phyloP scores from a whole-genome alignment of 2,797 vertebrate species.

The Gephyroberyx darwinii region DNA sequence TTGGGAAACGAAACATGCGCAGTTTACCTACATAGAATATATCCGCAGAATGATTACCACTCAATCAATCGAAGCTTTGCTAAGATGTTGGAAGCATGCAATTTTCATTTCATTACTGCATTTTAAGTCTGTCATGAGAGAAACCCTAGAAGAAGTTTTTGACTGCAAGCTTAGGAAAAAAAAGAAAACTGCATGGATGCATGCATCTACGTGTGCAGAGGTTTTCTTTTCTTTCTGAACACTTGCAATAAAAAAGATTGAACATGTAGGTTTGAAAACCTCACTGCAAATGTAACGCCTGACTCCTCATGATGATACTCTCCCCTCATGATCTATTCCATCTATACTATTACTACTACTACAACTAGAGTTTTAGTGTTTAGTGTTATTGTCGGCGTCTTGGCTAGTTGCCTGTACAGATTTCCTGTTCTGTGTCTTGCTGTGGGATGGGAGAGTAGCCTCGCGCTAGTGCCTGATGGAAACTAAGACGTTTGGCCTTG shows the following conservation, averaged over 20 bases:
- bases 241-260: not conserved
- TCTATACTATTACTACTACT: slow-evolving; percentile 14
- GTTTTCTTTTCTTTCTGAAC: too few species aligned
- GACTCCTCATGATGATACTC: slow-evolving; percentile 43
- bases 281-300: slow-evolving; percentile 3
- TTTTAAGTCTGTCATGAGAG: not conserved
- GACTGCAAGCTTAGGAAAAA: not conserved
- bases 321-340: slow-evolving; percentile 21
- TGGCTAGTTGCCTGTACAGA: slow-evolving; percentile 67
- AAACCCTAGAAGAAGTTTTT: not conserved
- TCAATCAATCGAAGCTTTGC: not conserved
- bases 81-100: not conserved
- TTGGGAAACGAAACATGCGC: not conserved
- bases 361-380: slow-evolving; percentile 28
- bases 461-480: slow-evolving; percentile 59
- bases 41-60: not conserved
- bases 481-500: slow-evolving; percentile 62
- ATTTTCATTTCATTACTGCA: not conserved
- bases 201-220: not conserved
- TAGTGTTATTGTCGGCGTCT: slow-evolving; percentile 12
- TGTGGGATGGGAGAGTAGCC: slow-evolving; percentile 67
- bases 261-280: not conserved
- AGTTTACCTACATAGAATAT: not conserved
- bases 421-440: slow-evolving; percentile 62
- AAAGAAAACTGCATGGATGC: not conserved